Conservation (phyloP, 2,797 vertebrate species). For the Acomys russatus region DNA sequence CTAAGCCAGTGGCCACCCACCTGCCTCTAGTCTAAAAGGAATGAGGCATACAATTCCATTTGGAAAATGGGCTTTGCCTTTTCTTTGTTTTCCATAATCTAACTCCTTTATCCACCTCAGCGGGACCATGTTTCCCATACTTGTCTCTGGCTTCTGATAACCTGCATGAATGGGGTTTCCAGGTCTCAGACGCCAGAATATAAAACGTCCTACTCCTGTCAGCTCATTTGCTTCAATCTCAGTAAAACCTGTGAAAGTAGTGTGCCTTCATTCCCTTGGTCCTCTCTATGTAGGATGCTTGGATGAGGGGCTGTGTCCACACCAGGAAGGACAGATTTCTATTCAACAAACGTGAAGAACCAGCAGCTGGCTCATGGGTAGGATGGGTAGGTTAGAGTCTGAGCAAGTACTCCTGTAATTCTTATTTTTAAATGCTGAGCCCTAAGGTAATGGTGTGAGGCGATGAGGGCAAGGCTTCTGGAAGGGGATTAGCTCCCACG, state of each 20-base stretch:
- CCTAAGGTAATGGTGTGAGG: neutral
- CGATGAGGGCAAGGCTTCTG: neutral
- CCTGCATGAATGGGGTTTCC: neutral
- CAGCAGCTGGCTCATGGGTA: neutral
- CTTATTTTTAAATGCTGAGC: neutral
- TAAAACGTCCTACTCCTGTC: neutral
- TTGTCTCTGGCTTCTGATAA: conserved; percentile 55
- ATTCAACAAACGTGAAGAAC: neutral
- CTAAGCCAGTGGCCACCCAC: conserved; percentile 14
- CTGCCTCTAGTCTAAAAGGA: neutral
- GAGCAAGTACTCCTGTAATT: neutral
- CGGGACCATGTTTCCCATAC: conserved; percentile 43
- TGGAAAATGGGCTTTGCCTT: conserved; percentile 64
- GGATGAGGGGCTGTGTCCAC: neutral
- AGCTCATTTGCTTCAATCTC: neutral
- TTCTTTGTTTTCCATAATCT: neutral
- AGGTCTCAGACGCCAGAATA: neutral
- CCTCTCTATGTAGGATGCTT: neutral
- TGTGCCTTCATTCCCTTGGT: neutral
- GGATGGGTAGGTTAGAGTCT: neutral
- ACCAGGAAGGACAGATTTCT: neutral
- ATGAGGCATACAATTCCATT: conserved; percentile 39
- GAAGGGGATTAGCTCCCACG: neutral
- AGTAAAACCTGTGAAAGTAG: neutral
- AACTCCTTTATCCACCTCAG: too few relatives aligned